These are phyloP conservation scores for Erebia epiphron DNA, from an alignment of 2,888 invertebrate genomes.

Conservation along the genomic window DNA sequence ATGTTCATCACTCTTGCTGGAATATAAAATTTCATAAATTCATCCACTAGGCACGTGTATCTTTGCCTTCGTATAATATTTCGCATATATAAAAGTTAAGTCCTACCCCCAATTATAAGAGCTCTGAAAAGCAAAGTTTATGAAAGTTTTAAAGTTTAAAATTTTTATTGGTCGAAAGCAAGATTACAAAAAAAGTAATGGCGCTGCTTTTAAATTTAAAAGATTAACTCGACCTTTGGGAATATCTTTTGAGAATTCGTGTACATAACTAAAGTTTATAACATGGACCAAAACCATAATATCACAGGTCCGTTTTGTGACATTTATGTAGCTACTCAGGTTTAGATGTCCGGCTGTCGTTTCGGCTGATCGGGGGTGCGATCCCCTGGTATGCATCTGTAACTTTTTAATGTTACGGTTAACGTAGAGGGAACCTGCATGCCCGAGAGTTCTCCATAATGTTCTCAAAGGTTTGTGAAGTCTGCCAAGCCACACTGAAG, in stretches of 20 bases:
- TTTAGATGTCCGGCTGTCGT: too few species aligned
- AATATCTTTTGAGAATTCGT: slow-evolving; percentile 2
- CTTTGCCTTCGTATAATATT: neutral
- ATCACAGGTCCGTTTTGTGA: too few species aligned
- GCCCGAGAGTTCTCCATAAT: too few species aligned
- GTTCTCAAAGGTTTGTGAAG: too few species aligned
- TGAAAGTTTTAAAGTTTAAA: neutral
- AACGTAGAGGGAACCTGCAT: too few species aligned
- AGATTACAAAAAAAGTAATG: slow-evolving; percentile 8
- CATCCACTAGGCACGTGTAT: neutral
- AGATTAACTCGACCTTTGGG: slow-evolving; percentile 9
- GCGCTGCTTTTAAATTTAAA: neutral
- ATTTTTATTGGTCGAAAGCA: slow-evolving; percentile 2
- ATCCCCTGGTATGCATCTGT: too few species aligned
- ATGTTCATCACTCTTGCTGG: neutral
- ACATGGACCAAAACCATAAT: neutral
- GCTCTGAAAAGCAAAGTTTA: slow-evolving; percentile 1
- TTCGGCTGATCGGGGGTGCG: too few species aligned
- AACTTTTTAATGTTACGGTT: too few species aligned
- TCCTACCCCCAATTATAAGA: neutral
- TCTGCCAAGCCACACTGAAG: too few species aligned
- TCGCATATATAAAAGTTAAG: neutral
- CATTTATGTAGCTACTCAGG: too few species aligned
- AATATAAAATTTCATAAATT: slow-evolving; percentile 5
- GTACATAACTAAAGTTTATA: neutral